Conservation (phyloP, 2,797 vertebrate genomes). For the Agapornis canus region DNA sequence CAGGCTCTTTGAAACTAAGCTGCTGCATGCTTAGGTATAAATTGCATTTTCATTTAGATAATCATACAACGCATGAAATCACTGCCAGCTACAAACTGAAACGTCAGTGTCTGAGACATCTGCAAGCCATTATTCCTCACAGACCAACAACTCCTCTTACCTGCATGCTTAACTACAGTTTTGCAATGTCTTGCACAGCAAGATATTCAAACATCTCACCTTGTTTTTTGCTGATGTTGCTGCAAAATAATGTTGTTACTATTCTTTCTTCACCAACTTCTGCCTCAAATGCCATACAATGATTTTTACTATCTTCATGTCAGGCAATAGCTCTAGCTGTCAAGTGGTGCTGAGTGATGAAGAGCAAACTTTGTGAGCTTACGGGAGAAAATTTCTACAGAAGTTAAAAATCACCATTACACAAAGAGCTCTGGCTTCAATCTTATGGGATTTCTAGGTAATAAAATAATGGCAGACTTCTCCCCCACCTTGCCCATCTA, state of each 20-base stretch:
- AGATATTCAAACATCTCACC: neutral
- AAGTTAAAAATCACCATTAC: constrained; percentile 8
- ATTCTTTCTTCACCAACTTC: constrained; percentile 37
- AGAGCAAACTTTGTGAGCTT: constrained; percentile 17
- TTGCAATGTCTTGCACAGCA: neutral
- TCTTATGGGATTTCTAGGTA: neutral
- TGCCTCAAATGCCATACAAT: neutral
- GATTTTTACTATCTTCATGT: constrained; percentile 25
- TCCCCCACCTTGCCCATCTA: neutral
- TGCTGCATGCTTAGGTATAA: neutral
- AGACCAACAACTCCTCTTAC: neutral
- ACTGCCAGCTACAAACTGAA: constrained; percentile 13
- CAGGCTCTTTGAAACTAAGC: neutral
- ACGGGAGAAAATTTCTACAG: neutral
- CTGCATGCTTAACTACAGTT: neutral
- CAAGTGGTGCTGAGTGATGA: constrained; percentile 30
- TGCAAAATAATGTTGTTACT: constrained; percentile 27
- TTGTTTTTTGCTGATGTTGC: neutral
- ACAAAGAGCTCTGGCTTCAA: neutral
- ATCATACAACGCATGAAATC: neutral
- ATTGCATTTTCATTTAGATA: neutral
- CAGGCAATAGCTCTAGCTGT: constrained; percentile 51
- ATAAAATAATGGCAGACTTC: neutral
- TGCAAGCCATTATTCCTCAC: neutral
- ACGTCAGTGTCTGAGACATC: neutral